These are phyloP conservation scores for Hemichromis elongatus DNA, from an alignment of 2,113 vertebrate genomes.

Conservation along the genomic window DNA sequence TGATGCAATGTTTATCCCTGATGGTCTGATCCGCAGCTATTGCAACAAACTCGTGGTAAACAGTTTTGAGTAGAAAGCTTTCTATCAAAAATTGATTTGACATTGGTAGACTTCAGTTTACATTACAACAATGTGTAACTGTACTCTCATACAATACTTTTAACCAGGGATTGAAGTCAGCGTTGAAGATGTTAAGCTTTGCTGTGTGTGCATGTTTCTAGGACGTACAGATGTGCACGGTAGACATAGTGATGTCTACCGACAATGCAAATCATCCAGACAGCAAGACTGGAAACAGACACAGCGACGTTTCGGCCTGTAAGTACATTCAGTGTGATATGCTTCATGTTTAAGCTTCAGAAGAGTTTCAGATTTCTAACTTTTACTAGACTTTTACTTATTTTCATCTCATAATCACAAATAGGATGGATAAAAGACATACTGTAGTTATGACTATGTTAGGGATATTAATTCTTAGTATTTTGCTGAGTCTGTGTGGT, in stretches of 20 bases:
- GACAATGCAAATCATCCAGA: conserved; percentile 91
- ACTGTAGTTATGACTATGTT: neutral
- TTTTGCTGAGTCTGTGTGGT: neutral
- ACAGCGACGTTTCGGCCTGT: conserved; percentile 94
- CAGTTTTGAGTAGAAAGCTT: neutral
- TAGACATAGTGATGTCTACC: conserved; percentile 85
- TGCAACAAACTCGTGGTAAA: neutral
- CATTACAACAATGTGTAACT: neutral
- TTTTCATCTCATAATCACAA: neutral
- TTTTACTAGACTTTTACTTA: neutral
- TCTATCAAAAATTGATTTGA: neutral
- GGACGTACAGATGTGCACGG: conserved; percentile 90
- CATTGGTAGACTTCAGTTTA: too few species aligned
- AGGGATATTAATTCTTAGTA: neutral
- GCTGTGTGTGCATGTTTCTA: conserved; percentile 39
- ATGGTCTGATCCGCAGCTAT: neutral
- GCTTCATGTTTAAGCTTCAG: neutral
- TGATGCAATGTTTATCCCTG: neutral
- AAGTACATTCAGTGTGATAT: conserved; percentile 50
- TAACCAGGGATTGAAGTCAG: neutral
- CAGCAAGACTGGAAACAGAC: conserved; percentile 93
- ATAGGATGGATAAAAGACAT: neutral
- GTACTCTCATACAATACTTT: neutral
- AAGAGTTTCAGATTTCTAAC: neutral
- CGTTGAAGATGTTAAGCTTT: neutral